Evolutionary conservation across 1,140 invertebrate genomes (phyloP), one percentile per base, ranked within the genome.

Genomic region (Pectinophora gossypiella): DNA sequence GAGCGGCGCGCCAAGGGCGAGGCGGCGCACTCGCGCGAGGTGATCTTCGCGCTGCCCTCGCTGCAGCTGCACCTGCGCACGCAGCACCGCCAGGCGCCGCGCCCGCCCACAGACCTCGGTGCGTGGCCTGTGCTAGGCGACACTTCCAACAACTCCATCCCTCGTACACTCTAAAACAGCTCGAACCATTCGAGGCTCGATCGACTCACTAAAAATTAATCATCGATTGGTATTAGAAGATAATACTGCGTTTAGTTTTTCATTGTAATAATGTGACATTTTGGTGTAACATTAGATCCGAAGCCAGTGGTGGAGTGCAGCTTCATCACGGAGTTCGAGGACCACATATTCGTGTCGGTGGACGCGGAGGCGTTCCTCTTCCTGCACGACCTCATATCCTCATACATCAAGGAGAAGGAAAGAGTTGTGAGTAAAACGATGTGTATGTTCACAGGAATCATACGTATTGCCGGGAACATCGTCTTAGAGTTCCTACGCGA

Each of bases 291-390:
- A n/a, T n/a, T 71, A 95, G 96, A 94, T 76, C 90, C 92, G 48
- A 97, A 96, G 81, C 97, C 97, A 19, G 89, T 94, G 20, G 96
- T 99, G 16, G 95, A 98, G 68, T 98, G 97, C 89, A 97, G 96
- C 84, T 99, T 99, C 83, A 97, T 98, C 20, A 98, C 97, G 6
- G 97, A 99, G 87, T 99, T 99, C 88, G 97, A 98, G 80, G 97
- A 99, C 84, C 98, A 99, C 76, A 99, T 99, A 66, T 98, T 97
- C 85, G 97, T 99, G 50, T 98, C 98, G 1, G 97, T 99, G 54
- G 97, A 99, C 89, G 97, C 97, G 0, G 98, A 99, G 85, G 96
- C 96, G 12, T 98, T 99, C 87, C 96, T 99, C 85, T 99, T 99
- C 80, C 89, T 99, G 35, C 98, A 99, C 80, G 97, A 99, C 87